A percentile compares a stretch with the other conserved stretches of the same genome.
phyloP scores from a whole-genome alignment of 2,888 invertebrate species.

The Ormia ochracea region DNA sequence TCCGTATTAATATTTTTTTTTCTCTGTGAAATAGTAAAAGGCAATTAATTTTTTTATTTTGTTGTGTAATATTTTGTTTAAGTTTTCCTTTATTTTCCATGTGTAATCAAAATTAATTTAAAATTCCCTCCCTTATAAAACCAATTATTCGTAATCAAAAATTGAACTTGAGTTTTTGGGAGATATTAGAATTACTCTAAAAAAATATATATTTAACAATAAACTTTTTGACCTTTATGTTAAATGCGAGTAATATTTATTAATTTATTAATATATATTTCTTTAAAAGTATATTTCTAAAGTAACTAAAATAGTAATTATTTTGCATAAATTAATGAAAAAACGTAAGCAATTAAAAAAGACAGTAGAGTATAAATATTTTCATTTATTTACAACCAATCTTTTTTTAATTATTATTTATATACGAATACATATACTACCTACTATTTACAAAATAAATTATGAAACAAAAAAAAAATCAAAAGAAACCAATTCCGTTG shows the following conservation, averaged over 20 bases:
- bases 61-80: slow-evolving; percentile 59
- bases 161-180: slow-evolving; percentile 16
- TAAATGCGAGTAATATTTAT: slow-evolving; percentile 45
- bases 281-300: slow-evolving; percentile 58
- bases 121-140: slow-evolving; percentile 15
- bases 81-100: slow-evolving; percentile 46
- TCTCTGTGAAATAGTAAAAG: slow-evolving; percentile 54
- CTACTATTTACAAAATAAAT: slow-evolving; percentile 61
- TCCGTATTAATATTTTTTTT: slow-evolving; percentile 59
- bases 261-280: slow-evolving; percentile 61
- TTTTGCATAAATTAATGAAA: slow-evolving; percentile 54
- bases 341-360: slow-evolving; percentile 37
- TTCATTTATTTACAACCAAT: slow-evolving; percentile 71
- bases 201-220: slow-evolving; percentile 21
- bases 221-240: slow-evolving; percentile 35
- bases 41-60: slow-evolving; percentile 39
- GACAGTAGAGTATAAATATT: slow-evolving; percentile 61
- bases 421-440: slow-evolving; percentile 26
- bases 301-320: slow-evolving; percentile 56
- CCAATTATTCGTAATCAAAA: slow-evolving; percentile 42
- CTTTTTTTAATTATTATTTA: slow-evolving; percentile 69
- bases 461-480: slow-evolving; percentile 56
- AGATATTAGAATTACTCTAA: slow-evolving; percentile 50
- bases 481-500: slow-evolving; percentile 69
- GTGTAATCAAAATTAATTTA: slow-evolving; percentile 58